These are phyloP conservation scores for Otus scops DNA, from an alignment of 2,797 vertebrate genomes.

Conservation along the genomic window DNA sequence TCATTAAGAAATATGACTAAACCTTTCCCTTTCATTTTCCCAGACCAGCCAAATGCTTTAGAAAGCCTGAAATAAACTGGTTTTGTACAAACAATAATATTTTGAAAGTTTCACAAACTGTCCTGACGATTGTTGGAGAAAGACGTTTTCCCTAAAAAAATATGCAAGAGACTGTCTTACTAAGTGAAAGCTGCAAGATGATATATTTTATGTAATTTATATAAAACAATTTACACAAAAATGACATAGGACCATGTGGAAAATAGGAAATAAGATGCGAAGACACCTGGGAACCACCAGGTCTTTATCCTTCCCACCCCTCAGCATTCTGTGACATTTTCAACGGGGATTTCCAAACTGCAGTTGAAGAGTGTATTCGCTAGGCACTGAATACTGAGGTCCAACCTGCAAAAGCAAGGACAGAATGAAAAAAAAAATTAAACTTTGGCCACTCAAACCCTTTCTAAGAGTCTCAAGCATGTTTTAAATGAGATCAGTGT, in stretches of 20 bases:
- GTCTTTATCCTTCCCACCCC: background rate
- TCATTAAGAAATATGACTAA: background rate
- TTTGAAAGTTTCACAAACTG: background rate
- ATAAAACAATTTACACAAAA: background rate
- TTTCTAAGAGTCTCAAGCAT: background rate
- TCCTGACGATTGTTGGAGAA: background rate
- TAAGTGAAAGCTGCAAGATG: background rate
- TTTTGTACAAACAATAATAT: background rate
- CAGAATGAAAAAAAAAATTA: background rate
- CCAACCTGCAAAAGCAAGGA: background rate
- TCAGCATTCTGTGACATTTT: background rate
- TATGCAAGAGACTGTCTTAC: background rate
- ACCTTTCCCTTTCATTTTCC: background rate
- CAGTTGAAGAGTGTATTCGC: background rate
- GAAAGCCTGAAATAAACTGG: background rate
- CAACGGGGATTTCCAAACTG: background rate
- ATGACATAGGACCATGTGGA: background rate
- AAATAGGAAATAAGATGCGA: background rate
- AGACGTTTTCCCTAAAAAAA: background rate
- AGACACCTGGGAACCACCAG: background rate
- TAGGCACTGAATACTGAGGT: background rate
- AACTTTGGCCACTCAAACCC: background rate
- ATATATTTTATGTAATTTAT: background rate
- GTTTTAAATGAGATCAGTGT: background rate
- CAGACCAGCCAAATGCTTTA: background rate